Conservation (phyloP, 2,113 vertebrate species). For the Chitala chitala region DNA sequence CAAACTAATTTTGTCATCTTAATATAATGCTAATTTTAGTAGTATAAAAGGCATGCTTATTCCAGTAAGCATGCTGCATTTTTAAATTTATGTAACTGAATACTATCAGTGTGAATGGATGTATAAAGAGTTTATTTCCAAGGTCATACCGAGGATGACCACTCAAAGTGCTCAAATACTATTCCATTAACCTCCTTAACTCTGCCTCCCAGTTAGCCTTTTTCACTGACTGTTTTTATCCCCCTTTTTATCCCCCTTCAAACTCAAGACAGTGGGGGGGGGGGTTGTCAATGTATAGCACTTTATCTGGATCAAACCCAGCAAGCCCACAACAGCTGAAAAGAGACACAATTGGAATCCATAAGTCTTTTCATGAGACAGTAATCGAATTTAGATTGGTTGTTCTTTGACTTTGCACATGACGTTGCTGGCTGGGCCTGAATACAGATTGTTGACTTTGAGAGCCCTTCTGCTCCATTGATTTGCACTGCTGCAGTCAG, state of each 20-base stretch:
- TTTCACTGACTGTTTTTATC: neutral
- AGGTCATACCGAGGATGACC: neutral
- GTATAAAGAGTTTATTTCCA: neutral
- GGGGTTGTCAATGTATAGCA: neutral
- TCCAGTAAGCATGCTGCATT: neutral
- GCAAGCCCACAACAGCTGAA: slow-evolving; percentile 22
- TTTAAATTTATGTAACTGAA: neutral
- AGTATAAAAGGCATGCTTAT: neutral
- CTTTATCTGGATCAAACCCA: slow-evolving; percentile 29
- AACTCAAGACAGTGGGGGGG: neutral
- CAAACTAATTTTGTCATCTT: too few relatives aligned
- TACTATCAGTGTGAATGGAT: neutral
- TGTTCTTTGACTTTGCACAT: slow-evolving; percentile 35
- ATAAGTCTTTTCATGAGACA: slow-evolving; percentile 41
- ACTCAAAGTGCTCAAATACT: neutral
- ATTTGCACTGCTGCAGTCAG: slow-evolving; percentile 28
- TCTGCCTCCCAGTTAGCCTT: neutral
- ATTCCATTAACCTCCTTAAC: neutral
- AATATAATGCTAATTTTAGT: too few relatives aligned
- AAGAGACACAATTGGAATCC: slow-evolving; percentile 38
- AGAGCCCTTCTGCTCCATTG: slow-evolving; percentile 26
- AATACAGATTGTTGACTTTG: slow-evolving; percentile 44
- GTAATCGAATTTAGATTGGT: slow-evolving; percentile 42
- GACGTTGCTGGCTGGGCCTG: slow-evolving; percentile 25
- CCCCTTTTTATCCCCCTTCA: neutral